These are phyloP conservation scores for Phaethon lepturus DNA, from an alignment of 2,113 vertebrate species.

Conservation along the genomic window DNA sequence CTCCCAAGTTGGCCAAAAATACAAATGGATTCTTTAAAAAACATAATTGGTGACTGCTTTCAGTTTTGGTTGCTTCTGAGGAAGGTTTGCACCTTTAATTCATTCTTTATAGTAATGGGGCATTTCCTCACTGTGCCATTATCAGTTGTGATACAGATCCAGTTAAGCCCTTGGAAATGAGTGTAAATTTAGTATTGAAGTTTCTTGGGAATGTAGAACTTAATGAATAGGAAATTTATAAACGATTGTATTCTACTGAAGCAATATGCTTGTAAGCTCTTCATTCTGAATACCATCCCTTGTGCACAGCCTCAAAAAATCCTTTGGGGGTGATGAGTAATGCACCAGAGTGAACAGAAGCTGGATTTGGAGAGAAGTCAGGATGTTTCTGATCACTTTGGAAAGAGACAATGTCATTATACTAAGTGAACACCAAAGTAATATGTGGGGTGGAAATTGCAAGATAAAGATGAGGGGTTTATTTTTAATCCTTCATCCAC, in stretches of 20 bases:
- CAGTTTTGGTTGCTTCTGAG: not conserved
- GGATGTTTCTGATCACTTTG: constrained; percentile 45
- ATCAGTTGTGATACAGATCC: constrained; percentile 9
- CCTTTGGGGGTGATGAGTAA: constrained; percentile 38
- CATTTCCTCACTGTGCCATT: constrained; percentile 11
- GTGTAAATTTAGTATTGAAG: constrained; percentile 48
- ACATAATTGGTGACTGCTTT: not conserved
- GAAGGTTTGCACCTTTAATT: not conserved
- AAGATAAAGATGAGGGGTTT: not conserved
- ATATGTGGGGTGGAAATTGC: not conserved
- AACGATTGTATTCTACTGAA: constrained; percentile 37
- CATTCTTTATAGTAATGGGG: not conserved
- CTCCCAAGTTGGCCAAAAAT: constrained; percentile 10
- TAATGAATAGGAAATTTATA: constrained; percentile 72
- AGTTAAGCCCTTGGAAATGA: constrained; percentile 16
- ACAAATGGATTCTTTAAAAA: not conserved
- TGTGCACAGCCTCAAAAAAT: constrained; percentile 18
- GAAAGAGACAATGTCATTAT: constrained; percentile 40
- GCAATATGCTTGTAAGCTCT: constrained; percentile 55
- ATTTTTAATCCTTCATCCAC: not conserved
- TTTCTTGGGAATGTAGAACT: constrained; percentile 58
- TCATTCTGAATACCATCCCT: constrained; percentile 38
- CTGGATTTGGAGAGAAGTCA: constrained; percentile 35
- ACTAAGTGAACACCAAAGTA: not conserved
- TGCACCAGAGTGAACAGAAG: constrained; percentile 20